These are phyloP conservation scores for Mechanitis mazaeus DNA, from an alignment of 2,888 invertebrate species.

Conservation along the genomic window DNA sequence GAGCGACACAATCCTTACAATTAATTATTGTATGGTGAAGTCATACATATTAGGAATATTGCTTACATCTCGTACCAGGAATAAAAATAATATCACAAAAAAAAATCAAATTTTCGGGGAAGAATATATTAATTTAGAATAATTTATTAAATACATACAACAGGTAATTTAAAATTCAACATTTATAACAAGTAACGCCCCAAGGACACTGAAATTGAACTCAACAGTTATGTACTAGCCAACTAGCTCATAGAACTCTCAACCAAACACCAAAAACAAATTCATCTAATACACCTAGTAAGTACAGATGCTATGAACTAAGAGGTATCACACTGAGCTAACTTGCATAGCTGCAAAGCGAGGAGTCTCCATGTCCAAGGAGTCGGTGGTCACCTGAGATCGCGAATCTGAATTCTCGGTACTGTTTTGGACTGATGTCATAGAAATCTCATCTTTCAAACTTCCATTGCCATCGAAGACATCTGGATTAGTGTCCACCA, in stretches of 20 bases:
- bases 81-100: background rate
- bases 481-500: constrained; percentile 62
- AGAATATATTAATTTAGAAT: constrained; percentile 5
- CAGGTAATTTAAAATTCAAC: background rate
- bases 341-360: constrained; percentile 78
- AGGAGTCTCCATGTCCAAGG: constrained; percentile 69
- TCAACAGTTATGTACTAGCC: background rate
- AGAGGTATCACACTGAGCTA: constrained; percentile 69
- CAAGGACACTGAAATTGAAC: background rate
- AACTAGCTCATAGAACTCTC: background rate
- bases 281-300: constrained; percentile 10
- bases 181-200: constrained; percentile 1
- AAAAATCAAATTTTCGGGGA: background rate
- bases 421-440: constrained; percentile 60
- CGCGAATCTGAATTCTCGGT: constrained; percentile 67
- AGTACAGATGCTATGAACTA: constrained; percentile 6
- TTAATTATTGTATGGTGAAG: constrained; percentile 10
- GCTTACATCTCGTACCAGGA: background rate
- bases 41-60: constrained; percentile 18
- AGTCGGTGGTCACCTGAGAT: constrained; percentile 70
- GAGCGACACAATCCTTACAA: too few species aligned
- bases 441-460: constrained; percentile 68
- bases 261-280: background rate
- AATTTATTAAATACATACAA: constrained; percentile 1
- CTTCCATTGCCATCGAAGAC: constrained; percentile 60